Percentiles rank a stretch among this genome's conserved stretches.
phyloP scores from a whole-genome alignment of 1,140 invertebrate genomes.

The Holcopasites calliopsidis region DNA sequence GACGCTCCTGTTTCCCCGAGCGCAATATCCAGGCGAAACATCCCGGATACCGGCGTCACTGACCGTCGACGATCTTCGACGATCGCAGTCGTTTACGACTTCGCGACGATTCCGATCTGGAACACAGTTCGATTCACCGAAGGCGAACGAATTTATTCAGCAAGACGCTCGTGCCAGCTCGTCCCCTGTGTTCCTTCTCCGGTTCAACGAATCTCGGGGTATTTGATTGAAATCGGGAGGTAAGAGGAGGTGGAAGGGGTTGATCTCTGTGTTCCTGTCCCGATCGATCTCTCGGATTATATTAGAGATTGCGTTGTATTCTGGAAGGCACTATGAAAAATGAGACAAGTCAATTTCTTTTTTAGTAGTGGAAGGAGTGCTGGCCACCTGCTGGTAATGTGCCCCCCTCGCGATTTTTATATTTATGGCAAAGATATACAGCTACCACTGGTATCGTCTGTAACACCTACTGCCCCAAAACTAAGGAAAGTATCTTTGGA shows the following conservation, averaged over 20 bases:
- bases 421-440: no score
- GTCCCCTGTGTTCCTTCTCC: background rate
- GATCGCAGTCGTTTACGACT: constrained; percentile 15
- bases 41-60: constrained; percentile 22
- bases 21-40: constrained; percentile 32
- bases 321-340: no score
- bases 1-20: constrained; percentile 3
- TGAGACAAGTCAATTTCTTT: no score
- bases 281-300: background rate
- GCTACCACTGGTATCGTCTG: no score
- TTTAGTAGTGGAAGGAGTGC: no score
- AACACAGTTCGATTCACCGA: constrained; percentile 11
- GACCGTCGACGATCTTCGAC: background rate
- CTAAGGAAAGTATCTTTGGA: no score
- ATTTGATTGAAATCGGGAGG: constrained; percentile 12
- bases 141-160: constrained; percentile 14
- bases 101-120: background rate
- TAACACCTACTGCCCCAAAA: no score
- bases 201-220: background rate
- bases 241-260: background rate
- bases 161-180: constrained; percentile 14
- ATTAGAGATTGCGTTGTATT: no score
- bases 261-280: background rate
- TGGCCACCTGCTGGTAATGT: no score
- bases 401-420: no score